Percentiles rank a stretch among this genome's conserved stretches.
phyloP scores from a whole-genome alignment of 2,113 vertebrate genomes.

The Jacana jacana region DNA sequence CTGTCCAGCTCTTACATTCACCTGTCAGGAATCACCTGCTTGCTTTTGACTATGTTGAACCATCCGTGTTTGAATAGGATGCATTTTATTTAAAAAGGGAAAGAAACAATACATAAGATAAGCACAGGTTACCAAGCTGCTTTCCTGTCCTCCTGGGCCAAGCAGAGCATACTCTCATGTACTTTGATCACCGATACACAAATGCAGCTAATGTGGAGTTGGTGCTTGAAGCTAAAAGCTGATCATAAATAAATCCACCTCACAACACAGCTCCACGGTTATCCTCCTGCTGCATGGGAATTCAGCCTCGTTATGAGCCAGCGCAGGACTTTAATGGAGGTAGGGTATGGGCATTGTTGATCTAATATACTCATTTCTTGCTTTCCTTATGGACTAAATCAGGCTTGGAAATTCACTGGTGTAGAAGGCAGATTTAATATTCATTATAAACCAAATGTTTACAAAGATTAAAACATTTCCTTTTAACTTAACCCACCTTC shows the following conservation, averaged over 20 bases:
- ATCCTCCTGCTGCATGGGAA: not conserved
- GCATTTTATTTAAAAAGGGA: not conserved
- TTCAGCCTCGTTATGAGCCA: not conserved
- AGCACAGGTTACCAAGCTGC: not conserved
- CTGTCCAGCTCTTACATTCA: not conserved
- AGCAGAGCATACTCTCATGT: not conserved
- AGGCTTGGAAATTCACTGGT: not conserved
- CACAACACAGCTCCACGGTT: not conserved
- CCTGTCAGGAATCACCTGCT: not conserved
- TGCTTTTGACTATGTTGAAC: not conserved
- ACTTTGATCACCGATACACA: not conserved
- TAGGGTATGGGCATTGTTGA: not conserved
- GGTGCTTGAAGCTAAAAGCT: not conserved
- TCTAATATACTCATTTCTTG: not conserved
- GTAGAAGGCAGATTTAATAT: not conserved
- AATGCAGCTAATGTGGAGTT: not conserved
- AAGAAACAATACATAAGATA: not conserved
- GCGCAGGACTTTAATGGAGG: not conserved
- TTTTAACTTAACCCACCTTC: not conserved
- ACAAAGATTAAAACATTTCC: not conserved
- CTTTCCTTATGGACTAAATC: not conserved
- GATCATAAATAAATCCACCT: not conserved
- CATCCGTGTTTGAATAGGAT: not conserved
- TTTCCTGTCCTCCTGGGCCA: not conserved
- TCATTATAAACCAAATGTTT: conserved; percentile 22